Percentiles rank a stretch among this genome's conserved stretches.
phyloP scores from a whole-genome alignment of 2,888 invertebrate genomes.

The Tachystola acroxantha region DNA sequence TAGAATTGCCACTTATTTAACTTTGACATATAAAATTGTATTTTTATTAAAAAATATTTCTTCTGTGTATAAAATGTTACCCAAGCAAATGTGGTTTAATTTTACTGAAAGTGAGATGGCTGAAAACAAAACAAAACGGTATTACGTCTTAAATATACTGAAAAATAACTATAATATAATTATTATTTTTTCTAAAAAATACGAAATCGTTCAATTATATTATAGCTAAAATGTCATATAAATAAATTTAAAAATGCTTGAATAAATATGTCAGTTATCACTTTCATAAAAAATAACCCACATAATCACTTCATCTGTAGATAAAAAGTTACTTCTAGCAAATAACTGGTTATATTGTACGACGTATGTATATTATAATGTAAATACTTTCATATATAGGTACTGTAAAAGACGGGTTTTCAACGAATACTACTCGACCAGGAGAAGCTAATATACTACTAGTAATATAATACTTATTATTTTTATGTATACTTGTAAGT shows the following conservation, averaged over 20 bases:
- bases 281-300: constrained; percentile 44
- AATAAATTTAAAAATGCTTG: too few relatives aligned
- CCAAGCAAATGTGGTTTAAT: constrained; percentile 33
- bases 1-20: constrained; percentile 74
- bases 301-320: constrained; percentile 58
- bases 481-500: constrained; percentile 66
- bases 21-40: constrained; percentile 71
- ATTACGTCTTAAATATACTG: too few relatives aligned
- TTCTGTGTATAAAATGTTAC: constrained; percentile 75
- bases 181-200: too few relatives aligned
- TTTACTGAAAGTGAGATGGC: not conserved
- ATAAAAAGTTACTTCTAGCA: constrained; percentile 68
- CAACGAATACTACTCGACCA: constrained; percentile 61
- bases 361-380: constrained; percentile 68
- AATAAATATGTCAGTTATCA: constrained; percentile 15
- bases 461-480: constrained; percentile 60
- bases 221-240: too few relatives aligned
- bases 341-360: constrained; percentile 67
- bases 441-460: constrained; percentile 47
- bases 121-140: not conserved
- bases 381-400: constrained; percentile 68
- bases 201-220: too few relatives aligned
- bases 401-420: constrained; percentile 60
- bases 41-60: constrained; percentile 68
- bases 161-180: too few relatives aligned